phyloP scores from a whole-genome alignment of 2,797 vertebrate genomes.

The Potorous gilbertii region DNA sequence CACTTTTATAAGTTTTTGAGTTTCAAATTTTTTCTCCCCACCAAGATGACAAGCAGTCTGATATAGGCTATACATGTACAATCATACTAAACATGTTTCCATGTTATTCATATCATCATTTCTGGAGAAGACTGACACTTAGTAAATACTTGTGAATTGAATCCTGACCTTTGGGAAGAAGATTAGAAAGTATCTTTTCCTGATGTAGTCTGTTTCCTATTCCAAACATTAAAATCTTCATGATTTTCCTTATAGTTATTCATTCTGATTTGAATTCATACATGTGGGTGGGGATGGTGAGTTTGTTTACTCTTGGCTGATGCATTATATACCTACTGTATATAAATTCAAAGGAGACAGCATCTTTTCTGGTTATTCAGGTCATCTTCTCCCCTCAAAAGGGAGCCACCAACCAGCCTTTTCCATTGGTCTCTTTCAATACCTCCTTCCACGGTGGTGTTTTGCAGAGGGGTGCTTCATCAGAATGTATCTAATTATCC shows the following conservation, averaged over 20 bases:
- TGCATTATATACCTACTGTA: neutral
- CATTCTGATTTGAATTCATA: neutral
- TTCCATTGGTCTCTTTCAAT: neutral
- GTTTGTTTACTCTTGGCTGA: neutral
- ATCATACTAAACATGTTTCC: too few species aligned
- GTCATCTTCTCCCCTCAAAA: neutral
- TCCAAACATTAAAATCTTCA: neutral
- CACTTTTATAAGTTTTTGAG: too few species aligned
- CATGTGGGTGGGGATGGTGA: neutral
- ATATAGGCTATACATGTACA: too few species aligned
- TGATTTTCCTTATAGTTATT: neutral
- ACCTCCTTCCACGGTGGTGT: slow-evolving; percentile 2
- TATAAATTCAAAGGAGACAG: slow-evolving; percentile 32
- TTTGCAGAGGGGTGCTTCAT: neutral
- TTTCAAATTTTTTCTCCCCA: too few species aligned
- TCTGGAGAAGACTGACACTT: neutral
- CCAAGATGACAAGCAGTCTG: too few species aligned
- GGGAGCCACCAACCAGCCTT: neutral
- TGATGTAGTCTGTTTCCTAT: neutral
- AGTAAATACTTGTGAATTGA: neutral
- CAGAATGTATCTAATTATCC: neutral
- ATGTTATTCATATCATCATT: too few species aligned
- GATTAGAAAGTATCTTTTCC: neutral
- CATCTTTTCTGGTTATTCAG: slow-evolving; percentile 46
- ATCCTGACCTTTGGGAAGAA: neutral